These are phyloP conservation scores for Dione vanillae DNA, from an alignment of 2,888 invertebrate genomes.

Conservation along the genomic window DNA sequence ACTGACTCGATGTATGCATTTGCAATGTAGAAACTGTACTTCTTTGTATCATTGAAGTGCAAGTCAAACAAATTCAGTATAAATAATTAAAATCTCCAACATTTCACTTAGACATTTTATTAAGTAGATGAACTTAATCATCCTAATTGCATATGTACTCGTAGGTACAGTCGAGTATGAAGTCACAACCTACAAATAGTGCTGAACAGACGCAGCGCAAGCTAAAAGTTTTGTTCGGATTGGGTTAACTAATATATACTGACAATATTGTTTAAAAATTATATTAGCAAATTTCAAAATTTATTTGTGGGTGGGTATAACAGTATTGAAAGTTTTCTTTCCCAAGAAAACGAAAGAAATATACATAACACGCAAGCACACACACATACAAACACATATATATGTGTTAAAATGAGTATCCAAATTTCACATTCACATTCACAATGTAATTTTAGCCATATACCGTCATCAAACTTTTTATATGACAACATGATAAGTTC, in stretches of 20 bases:
- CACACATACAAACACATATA: too few relatives aligned
- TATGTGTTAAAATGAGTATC: too few relatives aligned
- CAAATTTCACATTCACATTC: too few relatives aligned
- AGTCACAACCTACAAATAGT: not conserved
- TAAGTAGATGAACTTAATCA: constrained; percentile 13
- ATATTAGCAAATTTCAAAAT: not conserved
- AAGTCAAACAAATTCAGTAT: not conserved
- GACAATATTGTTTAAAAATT: not conserved
- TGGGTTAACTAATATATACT: not conserved
- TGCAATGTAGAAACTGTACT: too few relatives aligned
- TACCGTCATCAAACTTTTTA: not conserved
- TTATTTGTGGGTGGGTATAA: not conserved
- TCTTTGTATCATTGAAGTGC: not conserved
- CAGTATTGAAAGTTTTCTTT: not conserved
- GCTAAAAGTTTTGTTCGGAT: not conserved
- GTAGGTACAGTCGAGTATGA: not conserved
- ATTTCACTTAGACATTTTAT: constrained; percentile 13
- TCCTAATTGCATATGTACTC: constrained; percentile 14
- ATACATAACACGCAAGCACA: too few relatives aligned
- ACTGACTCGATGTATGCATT: not conserved
- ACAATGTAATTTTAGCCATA: too few relatives aligned
- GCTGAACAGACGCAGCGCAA: not conserved
- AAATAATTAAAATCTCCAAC: not conserved
- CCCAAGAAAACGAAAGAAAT: not conserved
- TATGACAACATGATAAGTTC: not conserved